Base-by-base conservation (phyloP, 1,140 invertebrate species). In the Conus ventricosus region DNA sequence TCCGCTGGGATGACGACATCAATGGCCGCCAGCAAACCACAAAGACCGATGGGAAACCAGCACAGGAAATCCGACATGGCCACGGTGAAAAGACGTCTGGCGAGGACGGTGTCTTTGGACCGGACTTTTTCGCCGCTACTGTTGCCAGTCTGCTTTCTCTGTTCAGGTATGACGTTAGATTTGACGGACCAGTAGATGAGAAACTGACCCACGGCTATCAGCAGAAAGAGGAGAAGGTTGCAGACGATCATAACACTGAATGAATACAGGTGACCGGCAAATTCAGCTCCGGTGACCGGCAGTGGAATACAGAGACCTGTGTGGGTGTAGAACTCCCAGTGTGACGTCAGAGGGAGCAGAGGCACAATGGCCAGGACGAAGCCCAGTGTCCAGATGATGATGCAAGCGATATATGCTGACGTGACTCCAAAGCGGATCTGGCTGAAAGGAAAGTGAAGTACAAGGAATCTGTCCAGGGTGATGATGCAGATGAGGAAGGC, bases 401-500 rank as follows among this genome's bases (percentile, higher is more conserved):
- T 27, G 20, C 71, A 85, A 11, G 76, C 27, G 23, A 91, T 17
- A 7, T 71, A 23, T 10, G 90, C 88, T 6, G 75, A 27, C 71
- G 53, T 90, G 6, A 53, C 54, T 20, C 39, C 87, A 11, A 91
- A 71, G 5, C 76, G n/a, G 11, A 75, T 5, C 15, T 90, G 78
- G 10, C 89, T 71, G 57, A 94, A 92, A n/a, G 93, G 93, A 87
- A 89, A 93, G 20, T 90, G 90, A 11, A 94, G 88, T 3, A 85
- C 88, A 6, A 94, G 55, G 78, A 90, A 90, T 27, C 93, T 60
- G 63, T 94, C 93, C 15, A 93, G 23, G 4, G 93, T 92, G 84
- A 93, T 93, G 1, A 93, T 55, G 55, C 89, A 89, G 17, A 94
- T 88, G 85, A 92, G 92, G 51, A 91, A 87, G 15, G 91, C 90